These are phyloP conservation scores for Bombus pascuorum DNA, from an alignment of 1,140 invertebrate genomes.

Conservation along the genomic window DNA sequence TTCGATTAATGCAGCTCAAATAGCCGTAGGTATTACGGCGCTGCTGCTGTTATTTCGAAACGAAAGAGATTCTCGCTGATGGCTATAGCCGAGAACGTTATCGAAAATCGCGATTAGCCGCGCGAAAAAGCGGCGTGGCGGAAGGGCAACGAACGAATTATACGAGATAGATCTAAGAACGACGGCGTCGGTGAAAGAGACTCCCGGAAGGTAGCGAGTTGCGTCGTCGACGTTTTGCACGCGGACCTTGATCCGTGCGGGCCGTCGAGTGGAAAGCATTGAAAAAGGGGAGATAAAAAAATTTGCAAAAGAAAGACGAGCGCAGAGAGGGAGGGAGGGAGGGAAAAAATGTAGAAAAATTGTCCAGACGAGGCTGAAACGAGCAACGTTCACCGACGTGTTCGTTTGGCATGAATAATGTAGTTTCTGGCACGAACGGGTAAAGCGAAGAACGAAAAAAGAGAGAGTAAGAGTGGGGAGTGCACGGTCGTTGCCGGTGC, in stretches of 20 bases:
- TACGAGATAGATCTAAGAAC: too few relatives aligned
- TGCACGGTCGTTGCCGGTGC: not conserved
- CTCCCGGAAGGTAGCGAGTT: too few relatives aligned
- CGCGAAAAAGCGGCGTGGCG: too few relatives aligned
- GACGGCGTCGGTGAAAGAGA: too few relatives aligned
- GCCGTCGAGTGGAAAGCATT: not conserved
- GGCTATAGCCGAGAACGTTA: too few relatives aligned
- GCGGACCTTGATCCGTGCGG: constrained; percentile 9
- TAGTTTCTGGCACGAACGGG: constrained; percentile 38
- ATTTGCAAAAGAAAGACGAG: not conserved
- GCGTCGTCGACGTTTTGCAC: not conserved
- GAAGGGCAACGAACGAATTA: too few relatives aligned
- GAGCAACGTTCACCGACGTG: constrained; percentile 47
- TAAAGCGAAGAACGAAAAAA: constrained; percentile 20
- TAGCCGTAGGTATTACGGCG: too few relatives aligned
- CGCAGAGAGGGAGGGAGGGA: not conserved
- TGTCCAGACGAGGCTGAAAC: not conserved
- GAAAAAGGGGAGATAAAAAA: not conserved
- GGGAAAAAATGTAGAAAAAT: not conserved
- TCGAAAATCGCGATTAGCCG: too few relatives aligned
- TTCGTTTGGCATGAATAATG: constrained; percentile 73
- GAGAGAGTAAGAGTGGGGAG: constrained; percentile 9
- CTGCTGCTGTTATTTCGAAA: too few relatives aligned
- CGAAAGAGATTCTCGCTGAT: too few relatives aligned
- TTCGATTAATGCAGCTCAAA: too few relatives aligned